Conservation (phyloP, 2,888 invertebrate genomes). For the Heliconius aoede region DNA sequence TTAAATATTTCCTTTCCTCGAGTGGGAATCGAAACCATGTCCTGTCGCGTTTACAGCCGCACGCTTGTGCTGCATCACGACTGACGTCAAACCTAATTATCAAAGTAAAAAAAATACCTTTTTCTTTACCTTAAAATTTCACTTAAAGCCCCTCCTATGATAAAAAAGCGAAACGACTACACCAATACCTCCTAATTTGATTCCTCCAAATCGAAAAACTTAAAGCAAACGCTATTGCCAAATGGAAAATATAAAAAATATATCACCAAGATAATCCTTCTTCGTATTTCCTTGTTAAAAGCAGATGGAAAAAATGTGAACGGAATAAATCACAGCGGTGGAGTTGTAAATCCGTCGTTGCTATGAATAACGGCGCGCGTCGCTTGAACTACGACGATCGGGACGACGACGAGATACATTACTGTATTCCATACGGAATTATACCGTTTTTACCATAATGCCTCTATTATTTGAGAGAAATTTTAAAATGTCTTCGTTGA, state of each 20-base stretch:
- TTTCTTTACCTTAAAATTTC: too few relatives aligned
- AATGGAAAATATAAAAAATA: conserved; percentile 19
- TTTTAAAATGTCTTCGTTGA: conserved; percentile 6
- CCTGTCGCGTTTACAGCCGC: too few relatives aligned
- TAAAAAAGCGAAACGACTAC: background rate
- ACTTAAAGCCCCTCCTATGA: background rate
- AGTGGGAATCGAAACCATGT: too few relatives aligned
- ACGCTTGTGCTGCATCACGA: too few relatives aligned
- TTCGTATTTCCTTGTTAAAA: conserved; percentile 44
- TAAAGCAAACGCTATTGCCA: conserved; percentile 3
- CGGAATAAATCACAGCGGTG: conserved; percentile 42
- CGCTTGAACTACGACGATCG: conserved; percentile 56
- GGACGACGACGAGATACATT: conserved; percentile 63
- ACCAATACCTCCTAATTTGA: background rate
- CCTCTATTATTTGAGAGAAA: background rate
- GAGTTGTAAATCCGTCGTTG: conserved; percentile 42
- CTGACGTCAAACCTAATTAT: too few relatives aligned
- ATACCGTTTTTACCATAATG: conserved; percentile 33
- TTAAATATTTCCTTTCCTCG: too few relatives aligned
- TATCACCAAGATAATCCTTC: conserved; percentile 28
- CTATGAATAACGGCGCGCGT: conserved; percentile 45
- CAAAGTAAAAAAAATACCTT: too few relatives aligned
- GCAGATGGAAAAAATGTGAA: conserved; percentile 42
- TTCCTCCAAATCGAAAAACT: conserved; percentile 12
- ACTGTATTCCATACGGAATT: conserved; percentile 42